Evolutionary conservation across 2,113 vertebrate genomes (phyloP), one percentile per base, ranked within the genome.

Genomic region (Riparia riparia): DNA sequence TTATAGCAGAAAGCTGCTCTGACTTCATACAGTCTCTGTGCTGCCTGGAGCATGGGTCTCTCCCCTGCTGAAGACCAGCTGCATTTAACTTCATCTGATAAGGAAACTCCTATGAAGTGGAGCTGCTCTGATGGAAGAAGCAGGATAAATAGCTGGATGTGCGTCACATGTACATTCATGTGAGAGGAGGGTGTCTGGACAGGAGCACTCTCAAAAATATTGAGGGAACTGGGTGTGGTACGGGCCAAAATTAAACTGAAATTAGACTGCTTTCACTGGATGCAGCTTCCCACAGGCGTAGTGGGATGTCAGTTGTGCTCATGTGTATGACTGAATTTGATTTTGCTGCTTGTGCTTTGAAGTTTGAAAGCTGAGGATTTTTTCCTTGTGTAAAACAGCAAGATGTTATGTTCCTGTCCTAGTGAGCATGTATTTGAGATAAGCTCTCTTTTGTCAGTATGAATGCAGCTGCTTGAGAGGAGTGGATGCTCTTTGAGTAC

Each of bases 31-130:
- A 8, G 74, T 39, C 26, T 68, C 29, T 88, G 41, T 37, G 60
- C 29, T 71, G 65, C 61, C 51, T 70, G 57, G 20, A 71, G 18
- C 9, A 2, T 20, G 53, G 21, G 13, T 60, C n/a, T 86, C n/a
- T 61, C 25, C 13, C 32, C 34, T 45, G 47, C 50, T 0, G 0
- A 56, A 79, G 24, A 31, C 11, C 2, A 3, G 4, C 34, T 71
- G 32, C 31, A 11, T 79, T 82, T 82, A 54, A 39, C 49, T 68
- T 83, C 0, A 1, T 22, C 71, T 64, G 51, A 26, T 34, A 34
- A 39, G 12, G 29, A 50, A 70, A 64, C 24, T 60, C 9, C 7
- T 0, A 0, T 58, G n/a, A 42, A 89, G 60, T 49, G 58, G 63
- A 41, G 26, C 57, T 76, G 44, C 39, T 68, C 1, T 19, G 17